Evolutionary conservation across 92 coral and sea anemone genomes (phyloP), one percentile per base, ranked within the genome.

Genomic region (Zoanthus gigantus): DNA sequence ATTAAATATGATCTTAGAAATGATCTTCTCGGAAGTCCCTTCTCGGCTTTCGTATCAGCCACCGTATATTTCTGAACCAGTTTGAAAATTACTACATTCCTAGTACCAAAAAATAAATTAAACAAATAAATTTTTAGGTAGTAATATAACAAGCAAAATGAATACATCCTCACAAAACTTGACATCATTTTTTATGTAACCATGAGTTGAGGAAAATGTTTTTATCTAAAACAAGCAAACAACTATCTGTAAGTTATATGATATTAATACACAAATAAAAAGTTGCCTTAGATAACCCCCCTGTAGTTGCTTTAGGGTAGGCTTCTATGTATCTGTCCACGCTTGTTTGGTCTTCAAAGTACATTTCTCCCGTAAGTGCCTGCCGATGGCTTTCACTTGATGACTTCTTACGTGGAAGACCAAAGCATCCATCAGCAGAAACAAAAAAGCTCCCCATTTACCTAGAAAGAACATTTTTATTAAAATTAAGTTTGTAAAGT

Each of bases 351-450:
- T 86, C 79, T 34, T 71, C 37, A 15, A 89, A 89, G 47, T 82
- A 89, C 52, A 89, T 89, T 76, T 68, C 76, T 45, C 73, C 83
- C 30, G 81, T 54, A 18, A 66, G 84, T 73, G 92, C 83, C 8
- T 77, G 67, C 17, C 84, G 57, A 75, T 77, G 9, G 82, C 92
- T 89, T 46, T 65, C 78, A 61, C 92, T 86, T 16, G 92, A 78
- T 74, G 92, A 76, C 76, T 89, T 89, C n/a, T 88, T 88, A 56
- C 88, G 83, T 15, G 91, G 91, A 42, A 88, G 83, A 48, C 91
- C 91, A 82, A 89, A 89, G 66, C 92, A 89, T 57, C 84, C 92
- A 89, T 89, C 92, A 77, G 80, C 82, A 9, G 92, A 89, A 77
- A 83, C 88, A 84, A 83, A 83, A n/a, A 85, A 23, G 37, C 29